Base-by-base conservation (phyloP, 2,888 invertebrate genomes). In the Dryomyza anilis region DNA sequence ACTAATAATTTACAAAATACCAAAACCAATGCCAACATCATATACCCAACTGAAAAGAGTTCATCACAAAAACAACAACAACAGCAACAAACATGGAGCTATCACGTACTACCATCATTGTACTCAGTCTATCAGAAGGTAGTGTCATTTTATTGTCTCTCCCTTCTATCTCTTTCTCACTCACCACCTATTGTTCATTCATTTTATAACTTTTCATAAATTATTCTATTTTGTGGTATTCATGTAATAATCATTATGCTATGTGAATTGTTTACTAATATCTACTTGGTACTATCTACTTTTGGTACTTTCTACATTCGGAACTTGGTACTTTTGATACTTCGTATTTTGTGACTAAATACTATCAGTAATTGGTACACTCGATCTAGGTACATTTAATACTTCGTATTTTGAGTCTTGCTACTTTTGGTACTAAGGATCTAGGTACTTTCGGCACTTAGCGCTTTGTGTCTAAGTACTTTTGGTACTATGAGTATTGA, bases 81-180 rank as follows among this genome's bases (percentile, higher is more conserved):
- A n/a, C n/a, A n/a, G n/a, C n/a, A n/a, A 57, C 87, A 88, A 78
- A 87, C 89, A 67, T 93, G 93, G 93, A 91, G 92, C 83, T 93
- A 91, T 85, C 93, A 93, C 86, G 89, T 93, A 75, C 88, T 92
- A 81, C 93, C 93, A 75, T 91, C 91, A 79, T 87, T 93, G 81
- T 93, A 93, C 85, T 90, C 91, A 82, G 88, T 89, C 83, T 91
- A 91, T 79, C 93, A 93, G 86, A 93, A 93, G 93, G 93, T 93
- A 86, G 78, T 71, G 64, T 46, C 48, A 48, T 53, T 59, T 57
- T 46, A 53, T 2, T 27, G 23, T 55, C 57, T 52, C 48, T 27
- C n/a, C 16, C 19, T 48, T 36, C 23, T 63, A n/a, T 30, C 36
- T 62, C 14, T 16, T 62, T 29, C 53, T 12, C 43, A 36, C 23